These are phyloP conservation scores for Paramormyrops kingsleyae DNA, from an alignment of 2,113 vertebrate genomes.

Conservation along the genomic window DNA sequence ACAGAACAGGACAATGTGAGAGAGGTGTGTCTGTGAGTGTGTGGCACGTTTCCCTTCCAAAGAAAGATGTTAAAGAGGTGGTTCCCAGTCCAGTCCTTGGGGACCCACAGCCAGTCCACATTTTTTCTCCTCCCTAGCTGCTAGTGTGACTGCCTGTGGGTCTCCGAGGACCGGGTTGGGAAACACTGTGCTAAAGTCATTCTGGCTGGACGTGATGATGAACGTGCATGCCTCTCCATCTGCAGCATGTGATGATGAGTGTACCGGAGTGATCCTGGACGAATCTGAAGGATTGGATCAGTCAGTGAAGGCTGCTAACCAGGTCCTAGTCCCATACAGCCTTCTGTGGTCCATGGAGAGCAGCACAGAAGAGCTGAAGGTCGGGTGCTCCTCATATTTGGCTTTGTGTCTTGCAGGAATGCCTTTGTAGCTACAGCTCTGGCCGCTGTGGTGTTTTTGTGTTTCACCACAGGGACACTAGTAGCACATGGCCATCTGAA, in stretches of 20 bases:
- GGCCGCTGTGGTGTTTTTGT: background rate
- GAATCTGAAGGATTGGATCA: conserved; percentile 55
- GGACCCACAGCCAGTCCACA: background rate
- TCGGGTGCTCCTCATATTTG: conserved; percentile 27
- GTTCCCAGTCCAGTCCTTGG: background rate
- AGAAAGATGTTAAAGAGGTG: background rate
- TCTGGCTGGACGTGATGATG: background rate
- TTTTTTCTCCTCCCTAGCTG: background rate
- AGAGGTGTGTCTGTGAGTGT: background rate
- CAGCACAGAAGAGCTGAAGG: conserved; percentile 62
- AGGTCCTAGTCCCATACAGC: conserved; percentile 55
- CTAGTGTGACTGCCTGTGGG: background rate
- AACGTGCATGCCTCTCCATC: background rate
- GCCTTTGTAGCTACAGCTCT: background rate
- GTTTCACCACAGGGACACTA: background rate
- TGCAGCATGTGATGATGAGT: conserved; percentile 79
- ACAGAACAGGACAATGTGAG: background rate
- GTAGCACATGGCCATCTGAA: background rate
- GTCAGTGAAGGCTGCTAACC: conserved; percentile 61
- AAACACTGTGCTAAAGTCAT: background rate
- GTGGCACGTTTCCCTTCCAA: background rate
- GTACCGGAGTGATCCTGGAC: conserved; percentile 68
- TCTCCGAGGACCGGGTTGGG: background rate
- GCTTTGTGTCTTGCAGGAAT: background rate
- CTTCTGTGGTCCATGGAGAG: conserved; percentile 70